A percentile compares a stretch with the other conserved stretches of the same genome.
These are phyloP conservation scores for Tenthredo mesomela DNA, from an alignment of 2,888 invertebrate species.

Conservation along the genomic window DNA sequence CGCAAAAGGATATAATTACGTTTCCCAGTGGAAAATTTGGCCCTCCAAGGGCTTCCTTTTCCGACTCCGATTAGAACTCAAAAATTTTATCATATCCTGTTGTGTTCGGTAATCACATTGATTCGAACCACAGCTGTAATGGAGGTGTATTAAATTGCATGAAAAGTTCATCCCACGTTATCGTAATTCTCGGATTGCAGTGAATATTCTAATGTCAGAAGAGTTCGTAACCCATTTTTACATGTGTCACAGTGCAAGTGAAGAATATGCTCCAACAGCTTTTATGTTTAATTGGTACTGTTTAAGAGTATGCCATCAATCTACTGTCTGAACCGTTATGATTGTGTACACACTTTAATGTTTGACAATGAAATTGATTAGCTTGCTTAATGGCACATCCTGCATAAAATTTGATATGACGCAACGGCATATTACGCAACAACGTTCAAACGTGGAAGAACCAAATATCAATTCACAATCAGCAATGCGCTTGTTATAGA, in stretches of 20 bases:
- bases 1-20: not conserved
- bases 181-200: not conserved
- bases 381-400: slow-evolving; percentile 21
- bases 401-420: slow-evolving; percentile 14
- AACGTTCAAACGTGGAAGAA: not conserved
- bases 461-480: not conserved
- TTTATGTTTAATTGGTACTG: not conserved
- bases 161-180: not conserved
- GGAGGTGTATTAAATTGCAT: not conserved
- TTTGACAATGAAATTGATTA: slow-evolving; percentile 14
- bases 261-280: not conserved
- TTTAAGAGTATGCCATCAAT: not conserved
- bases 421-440: slow-evolving; percentile 15
- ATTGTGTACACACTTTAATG: not conserved
- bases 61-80: not conserved
- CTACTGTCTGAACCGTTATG: not conserved
- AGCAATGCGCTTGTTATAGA: not conserved
- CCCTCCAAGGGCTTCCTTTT: not conserved
- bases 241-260: not conserved
- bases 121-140: not conserved
- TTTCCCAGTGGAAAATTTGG: not conserved
- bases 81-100: not conserved
- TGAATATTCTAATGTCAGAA: not conserved
- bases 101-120: not conserved
- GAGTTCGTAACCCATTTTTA: not conserved